Base-by-base conservation (phyloP, 2,888 invertebrate genomes). In the Eilema depressum region DNA sequence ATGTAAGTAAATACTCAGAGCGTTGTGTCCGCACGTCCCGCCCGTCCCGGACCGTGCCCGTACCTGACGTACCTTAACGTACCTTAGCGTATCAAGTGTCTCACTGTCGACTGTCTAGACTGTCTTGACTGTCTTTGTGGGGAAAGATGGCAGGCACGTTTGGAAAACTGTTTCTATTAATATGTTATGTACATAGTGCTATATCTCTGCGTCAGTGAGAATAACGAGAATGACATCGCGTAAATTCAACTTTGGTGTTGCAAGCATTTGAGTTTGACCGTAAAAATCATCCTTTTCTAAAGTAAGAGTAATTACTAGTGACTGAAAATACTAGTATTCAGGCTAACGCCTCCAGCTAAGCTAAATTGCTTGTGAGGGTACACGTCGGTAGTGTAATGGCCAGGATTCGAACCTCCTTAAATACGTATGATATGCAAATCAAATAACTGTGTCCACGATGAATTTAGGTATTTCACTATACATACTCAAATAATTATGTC, bases 1-100 rank as follows among this genome's bases (percentile, higher is more conserved):
- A 75, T 73, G 76, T 83, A 82, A 78, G 84, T 83, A 89, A 71
- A 94, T 92, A 93, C 93, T 93, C 93, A 91, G 89, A 86, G 93
- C 87, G 92, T 92, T 92, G 92, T 93, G 92, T 76, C 56, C 67
- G 71, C 68, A 74, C 71, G 66, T 70, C 66, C 64, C 66, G 66
- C 66, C 65, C 26, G 57, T 69, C 57, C 5, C 28, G 20, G 41
- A 20, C 20, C 25, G 14, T n/a, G 57, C 56, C 57, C 25, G 66
- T 66, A 57, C 66, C 59, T 66, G 66, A 17, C 30, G 47, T 59
- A 66, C 66, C 37, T 12, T 37, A 37, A 12, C 37, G 65, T 65
- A 57, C 65, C 59, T 66, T 65, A 65, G 23, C 47, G 33, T 65
- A 30, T 28, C 56, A 23, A 33, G 30, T 57, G 23, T 37, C 23